Conservation (phyloP, 2,888 invertebrate genomes). For the Homarus gammarus region DNA sequence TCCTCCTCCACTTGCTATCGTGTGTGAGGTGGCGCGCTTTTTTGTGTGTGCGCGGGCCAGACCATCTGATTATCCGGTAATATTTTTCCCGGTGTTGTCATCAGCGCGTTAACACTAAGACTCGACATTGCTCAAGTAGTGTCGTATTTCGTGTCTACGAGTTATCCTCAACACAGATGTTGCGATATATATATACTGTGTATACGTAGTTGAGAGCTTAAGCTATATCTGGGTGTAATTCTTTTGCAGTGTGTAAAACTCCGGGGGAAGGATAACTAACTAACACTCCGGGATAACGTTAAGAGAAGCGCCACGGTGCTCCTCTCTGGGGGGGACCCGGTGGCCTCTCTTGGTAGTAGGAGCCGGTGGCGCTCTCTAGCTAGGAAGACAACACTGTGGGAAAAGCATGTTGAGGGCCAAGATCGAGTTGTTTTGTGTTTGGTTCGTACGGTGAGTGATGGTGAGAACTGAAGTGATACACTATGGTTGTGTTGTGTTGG, state of each 20-base stretch:
- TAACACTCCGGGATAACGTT: too few relatives aligned
- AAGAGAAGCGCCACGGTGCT: too few relatives aligned
- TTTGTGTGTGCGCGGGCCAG: neutral
- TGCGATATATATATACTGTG: slow-evolving; percentile 6
- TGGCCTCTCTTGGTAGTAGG: too few relatives aligned
- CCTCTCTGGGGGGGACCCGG: too few relatives aligned
- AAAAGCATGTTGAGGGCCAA: too few relatives aligned
- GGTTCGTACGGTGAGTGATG: too few relatives aligned
- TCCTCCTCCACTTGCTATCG: neutral
- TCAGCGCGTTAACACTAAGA: slow-evolving; percentile 30
- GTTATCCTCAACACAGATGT: neutral
- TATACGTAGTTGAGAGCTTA: slow-evolving; percentile 12
- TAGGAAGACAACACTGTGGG: too few relatives aligned
- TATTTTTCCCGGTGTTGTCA: slow-evolving; percentile 14
- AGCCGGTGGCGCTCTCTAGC: too few relatives aligned
- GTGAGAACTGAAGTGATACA: neutral
- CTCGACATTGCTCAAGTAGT: slow-evolving; percentile 14
- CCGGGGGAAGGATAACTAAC: too few relatives aligned
- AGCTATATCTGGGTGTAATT: neutral
- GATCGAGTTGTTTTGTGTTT: too few relatives aligned
- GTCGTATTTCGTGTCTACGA: slow-evolving; percentile 6
- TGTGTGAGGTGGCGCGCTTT: neutral
- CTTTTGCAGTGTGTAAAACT: too few relatives aligned
- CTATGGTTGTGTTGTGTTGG: neutral
- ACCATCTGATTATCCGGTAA: slow-evolving; percentile 31